Percentiles rank a stretch among this genome's conserved stretches.
Evolutionary conservation across 2,888 invertebrate species (phyloP).

Genomic region (Zelleria hepariella): DNA sequence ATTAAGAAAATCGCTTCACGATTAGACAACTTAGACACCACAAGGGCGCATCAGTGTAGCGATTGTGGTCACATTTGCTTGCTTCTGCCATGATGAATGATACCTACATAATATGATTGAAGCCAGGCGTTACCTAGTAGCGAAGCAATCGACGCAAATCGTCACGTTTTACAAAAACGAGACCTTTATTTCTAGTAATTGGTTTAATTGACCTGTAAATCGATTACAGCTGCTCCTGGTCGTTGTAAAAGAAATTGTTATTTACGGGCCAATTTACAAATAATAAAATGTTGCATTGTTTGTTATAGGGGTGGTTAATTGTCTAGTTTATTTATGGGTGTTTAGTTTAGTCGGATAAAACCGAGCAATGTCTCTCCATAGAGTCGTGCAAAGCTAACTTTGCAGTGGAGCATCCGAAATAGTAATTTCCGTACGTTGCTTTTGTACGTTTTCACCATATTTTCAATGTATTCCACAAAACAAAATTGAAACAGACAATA

Average conservation of each 20-base stretch:
- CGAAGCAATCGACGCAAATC: background rate
- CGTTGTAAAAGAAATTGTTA: constrained; percentile 32
- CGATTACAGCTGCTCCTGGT: constrained; percentile 43
- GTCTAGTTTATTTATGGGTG: background rate
- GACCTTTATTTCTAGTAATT: constrained; percentile 10
- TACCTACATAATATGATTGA: background rate
- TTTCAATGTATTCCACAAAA: too few relatives aligned
- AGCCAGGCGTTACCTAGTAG: background rate
- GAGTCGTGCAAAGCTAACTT: too few relatives aligned
- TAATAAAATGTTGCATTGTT: constrained; percentile 30
- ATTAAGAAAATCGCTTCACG: too few relatives aligned
- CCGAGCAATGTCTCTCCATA: background rate
- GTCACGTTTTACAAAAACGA: background rate
- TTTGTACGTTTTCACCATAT: too few relatives aligned
- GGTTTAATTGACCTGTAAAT: constrained; percentile 59
- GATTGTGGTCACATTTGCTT: too few relatives aligned
- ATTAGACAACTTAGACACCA: too few relatives aligned
- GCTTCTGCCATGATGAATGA: background rate
- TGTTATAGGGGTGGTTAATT: constrained; percentile 39
- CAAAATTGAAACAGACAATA: too few relatives aligned
- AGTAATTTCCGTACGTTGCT: too few relatives aligned
- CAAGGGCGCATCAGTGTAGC: too few relatives aligned
- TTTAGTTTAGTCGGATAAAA: background rate
- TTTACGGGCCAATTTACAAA: constrained; percentile 52
- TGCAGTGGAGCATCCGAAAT: too few relatives aligned